These are phyloP conservation scores for Latheticus oryzae DNA, from an alignment of 2,888 invertebrate genomes.

Conservation along the genomic window DNA sequence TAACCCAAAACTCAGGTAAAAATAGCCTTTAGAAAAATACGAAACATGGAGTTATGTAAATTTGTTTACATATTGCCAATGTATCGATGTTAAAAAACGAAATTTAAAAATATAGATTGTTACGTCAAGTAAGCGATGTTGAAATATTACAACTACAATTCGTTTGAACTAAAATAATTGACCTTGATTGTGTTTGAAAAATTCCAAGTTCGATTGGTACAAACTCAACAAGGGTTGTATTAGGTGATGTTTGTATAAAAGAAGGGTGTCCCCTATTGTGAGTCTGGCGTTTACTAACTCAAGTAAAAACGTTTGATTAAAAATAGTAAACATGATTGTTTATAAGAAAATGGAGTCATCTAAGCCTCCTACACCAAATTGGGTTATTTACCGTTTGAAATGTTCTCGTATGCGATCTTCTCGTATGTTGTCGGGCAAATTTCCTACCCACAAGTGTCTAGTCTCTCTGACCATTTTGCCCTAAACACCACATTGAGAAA, in stretches of 20 bases:
- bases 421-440: constrained; percentile 99
- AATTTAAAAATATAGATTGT: no score
- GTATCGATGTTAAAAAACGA: no score
- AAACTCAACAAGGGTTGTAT: constrained; percentile 1
- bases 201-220: background rate
- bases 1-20: no score
- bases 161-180: no score
- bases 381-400: constrained; percentile 89
- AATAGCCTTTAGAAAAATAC: no score
- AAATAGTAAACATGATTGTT: no score
- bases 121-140: no score
- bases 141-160: no score
- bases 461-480: constrained; percentile 99
- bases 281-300: constrained; percentile 28
- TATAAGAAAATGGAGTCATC: no score
- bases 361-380: constrained; percentile 13
- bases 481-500: constrained; percentile 92
- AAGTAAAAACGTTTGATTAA: constrained; percentile 33
- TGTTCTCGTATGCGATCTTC: constrained; percentile 97
- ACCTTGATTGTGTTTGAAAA: background rate
- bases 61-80: no score
- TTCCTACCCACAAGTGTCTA: constrained; percentile 99
- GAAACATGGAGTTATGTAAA: no score
- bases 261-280: background rate
- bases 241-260: no score